Base-by-base conservation (phyloP, 2,888 invertebrate genomes). In the Drosophila algonquin region DNA sequence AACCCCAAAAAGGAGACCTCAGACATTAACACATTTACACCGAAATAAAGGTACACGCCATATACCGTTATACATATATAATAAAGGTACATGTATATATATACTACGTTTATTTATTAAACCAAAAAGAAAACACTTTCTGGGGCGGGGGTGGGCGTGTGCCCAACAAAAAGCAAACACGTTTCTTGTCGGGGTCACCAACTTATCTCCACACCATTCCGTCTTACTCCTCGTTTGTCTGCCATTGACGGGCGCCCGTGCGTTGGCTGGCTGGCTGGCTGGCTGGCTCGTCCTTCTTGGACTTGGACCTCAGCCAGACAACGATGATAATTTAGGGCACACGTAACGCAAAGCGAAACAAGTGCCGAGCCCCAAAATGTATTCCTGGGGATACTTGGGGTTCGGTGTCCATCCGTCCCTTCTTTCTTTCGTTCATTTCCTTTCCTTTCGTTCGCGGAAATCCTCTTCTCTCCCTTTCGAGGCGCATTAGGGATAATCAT, bases 11-110 rank as follows among this genome's bases (percentile, higher is more conserved):
- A 54, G 45, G 55, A 69, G 87, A 84, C 82, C 89, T 81, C 76
- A 81, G 72, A 86, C 77, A 82, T 87, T 87, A 89, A 77, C 84
- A 87, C 77, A 88, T 87, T 84, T 77, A 60, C 89, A 82, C 82
- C 69, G 64, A 61, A 61, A 59, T 69, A 67, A 30, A 8, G 30
- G 30, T 30, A 8, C 30, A 30, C 21, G 21, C 21, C 21, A 21
- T 21, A 21, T 21, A 24, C 24, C 1, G 7, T 0, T 8, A 27
- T 7, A 27, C 8, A 27, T 7, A 27, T 8, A 30, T 8, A 30
- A 8, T 30, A 30, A 30, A 30, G 30, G 8, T 24, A 24, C 5
- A 24, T 24, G 24, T 24, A 24, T 5, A 21, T 21, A 3, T 24
- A 24, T 24, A 24, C 24, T 24, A 24, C 24, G 24, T 24, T 30